phyloP scores from a whole-genome alignment of 2,113 vertebrate species.

The Vimba vimba region DNA sequence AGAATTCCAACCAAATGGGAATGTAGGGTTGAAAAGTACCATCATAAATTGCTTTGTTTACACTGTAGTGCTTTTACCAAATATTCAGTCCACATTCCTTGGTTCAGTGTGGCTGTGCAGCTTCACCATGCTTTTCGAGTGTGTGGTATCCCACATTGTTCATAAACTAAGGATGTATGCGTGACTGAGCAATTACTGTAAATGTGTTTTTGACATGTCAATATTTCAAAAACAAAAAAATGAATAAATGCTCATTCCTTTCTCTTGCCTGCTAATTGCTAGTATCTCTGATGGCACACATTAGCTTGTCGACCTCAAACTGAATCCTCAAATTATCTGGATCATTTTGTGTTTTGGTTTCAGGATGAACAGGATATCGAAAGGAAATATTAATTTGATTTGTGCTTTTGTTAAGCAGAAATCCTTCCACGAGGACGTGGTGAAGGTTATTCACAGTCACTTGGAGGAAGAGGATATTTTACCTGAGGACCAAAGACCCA shows the following conservation, averaged over 20 bases:
- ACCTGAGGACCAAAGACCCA: slow-evolving; percentile 75
- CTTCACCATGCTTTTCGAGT: background rate
- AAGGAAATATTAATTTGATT: background rate
- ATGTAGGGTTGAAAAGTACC: background rate
- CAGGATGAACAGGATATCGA: background rate
- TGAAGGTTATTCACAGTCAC: slow-evolving; percentile 73
- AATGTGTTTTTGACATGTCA: background rate
- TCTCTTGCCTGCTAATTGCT: background rate
- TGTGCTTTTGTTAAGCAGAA: slow-evolving; percentile 64
- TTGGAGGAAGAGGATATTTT: slow-evolving; percentile 75
- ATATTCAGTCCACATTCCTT: background rate
- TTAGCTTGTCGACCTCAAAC: background rate
- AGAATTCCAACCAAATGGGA: background rate
- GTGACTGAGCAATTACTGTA: background rate
- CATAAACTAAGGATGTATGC: background rate
- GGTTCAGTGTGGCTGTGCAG: background rate
- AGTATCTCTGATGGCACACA: background rate
- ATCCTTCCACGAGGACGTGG: slow-evolving; percentile 82
- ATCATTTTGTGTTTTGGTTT: background rate
- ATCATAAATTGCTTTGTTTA: background rate
- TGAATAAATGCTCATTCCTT: background rate
- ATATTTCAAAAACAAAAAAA: background rate
- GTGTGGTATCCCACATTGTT: background rate
- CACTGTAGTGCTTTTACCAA: background rate
- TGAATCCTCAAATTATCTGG: background rate